Conservation (phyloP, 2,797 vertebrate species). For the Pelobates cultripes region DNA sequence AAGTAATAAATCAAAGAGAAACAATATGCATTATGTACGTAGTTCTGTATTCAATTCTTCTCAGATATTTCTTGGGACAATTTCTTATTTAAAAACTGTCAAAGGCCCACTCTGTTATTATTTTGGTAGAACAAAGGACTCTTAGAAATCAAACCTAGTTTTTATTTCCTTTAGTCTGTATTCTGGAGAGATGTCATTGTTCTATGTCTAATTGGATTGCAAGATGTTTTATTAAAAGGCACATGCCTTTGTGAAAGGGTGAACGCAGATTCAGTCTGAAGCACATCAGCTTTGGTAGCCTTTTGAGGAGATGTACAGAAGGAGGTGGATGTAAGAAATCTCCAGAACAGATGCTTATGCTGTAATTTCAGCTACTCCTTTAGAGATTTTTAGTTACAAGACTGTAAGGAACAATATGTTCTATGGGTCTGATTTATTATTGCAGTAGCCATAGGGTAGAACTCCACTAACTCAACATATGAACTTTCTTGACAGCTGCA, state of each 20-base stretch:
- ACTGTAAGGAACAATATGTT: conserved; percentile 54
- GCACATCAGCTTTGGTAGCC: conserved; percentile 42
- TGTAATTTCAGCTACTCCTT: conserved; percentile 47
- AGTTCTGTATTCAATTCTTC: conserved; percentile 13
- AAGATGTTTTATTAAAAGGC: conserved; percentile 55
- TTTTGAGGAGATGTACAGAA: conserved; percentile 51
- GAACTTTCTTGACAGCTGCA: conserved; percentile 48
- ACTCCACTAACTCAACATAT: conserved; percentile 52
- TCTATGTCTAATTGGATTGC: conserved; percentile 54
- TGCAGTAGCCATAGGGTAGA: conserved; percentile 52
- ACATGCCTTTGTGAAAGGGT: conserved; percentile 51
- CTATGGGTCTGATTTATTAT: conserved; percentile 53
- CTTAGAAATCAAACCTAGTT: conserved; percentile 51
- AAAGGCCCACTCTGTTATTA: conserved; percentile 57
- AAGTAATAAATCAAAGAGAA: conserved; percentile 35
- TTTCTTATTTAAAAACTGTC: conserved; percentile 54
- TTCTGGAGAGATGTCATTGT: conserved; percentile 54
- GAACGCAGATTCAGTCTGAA: conserved; percentile 54
- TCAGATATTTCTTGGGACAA: conserved; percentile 43
- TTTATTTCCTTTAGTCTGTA: conserved; percentile 54
- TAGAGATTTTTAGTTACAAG: conserved; percentile 37
- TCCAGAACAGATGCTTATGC: conserved; percentile 51
- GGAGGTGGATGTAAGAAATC: conserved; percentile 39
- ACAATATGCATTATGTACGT: conserved; percentile 39
- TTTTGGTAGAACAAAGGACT: conserved; percentile 47